Base-by-base conservation (phyloP, 2,113 vertebrate genomes). In the Ammodytes marinus region DNA sequence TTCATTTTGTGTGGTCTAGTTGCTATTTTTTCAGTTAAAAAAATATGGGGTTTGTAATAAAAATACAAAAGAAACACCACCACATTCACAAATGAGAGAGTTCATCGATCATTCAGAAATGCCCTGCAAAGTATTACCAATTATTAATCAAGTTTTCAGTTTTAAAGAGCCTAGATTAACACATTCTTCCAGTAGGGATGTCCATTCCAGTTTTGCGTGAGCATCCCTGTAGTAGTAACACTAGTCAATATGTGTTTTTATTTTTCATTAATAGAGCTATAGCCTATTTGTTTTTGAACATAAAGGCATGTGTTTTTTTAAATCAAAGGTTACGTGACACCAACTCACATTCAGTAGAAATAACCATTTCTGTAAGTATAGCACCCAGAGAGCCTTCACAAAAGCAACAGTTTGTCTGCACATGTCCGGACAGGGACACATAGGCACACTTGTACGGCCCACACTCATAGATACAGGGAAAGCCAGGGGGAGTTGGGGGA, bases 1-100 rank as follows among this genome's bases (percentile, higher is more conserved):
- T 70, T 79, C 70, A 74, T 27, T 82, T 71, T 84, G 63, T 82
- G 70, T 63, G 70, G 69, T 75, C 57, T 55, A 19, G 52, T 54
- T 69, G 15, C 43, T 79, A 6, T 4, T 45, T 37, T 69, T 2
- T 3, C n/a, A 39, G 2, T 19, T 5, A 27, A 15, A 46, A 72
- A 66, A 13, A 19, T 4, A 27, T 27, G 27, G 27, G 27, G 27
- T 27, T 27, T 27, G 12, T 3, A 15, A 6, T 10, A 46, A 45
- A 55, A 35, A 15, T 2, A 37, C 61, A 55, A 39, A 12, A n/a
- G 46, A n/a, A 17, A 40, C 13, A 42, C 5, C 4, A 37, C 39
- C 59, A 40, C 55, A 68, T n/a, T 5, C 10, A 54, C 42, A 40
- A 66, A 35, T 13, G 1, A 47, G 2, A 74, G 64, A 66, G 39